Percentiles rank a stretch among this genome's conserved stretches.
These are phyloP conservation scores for Pentalonia nigronervosa DNA, from an alignment of 1,140 invertebrate species.

Conservation along the genomic window DNA sequence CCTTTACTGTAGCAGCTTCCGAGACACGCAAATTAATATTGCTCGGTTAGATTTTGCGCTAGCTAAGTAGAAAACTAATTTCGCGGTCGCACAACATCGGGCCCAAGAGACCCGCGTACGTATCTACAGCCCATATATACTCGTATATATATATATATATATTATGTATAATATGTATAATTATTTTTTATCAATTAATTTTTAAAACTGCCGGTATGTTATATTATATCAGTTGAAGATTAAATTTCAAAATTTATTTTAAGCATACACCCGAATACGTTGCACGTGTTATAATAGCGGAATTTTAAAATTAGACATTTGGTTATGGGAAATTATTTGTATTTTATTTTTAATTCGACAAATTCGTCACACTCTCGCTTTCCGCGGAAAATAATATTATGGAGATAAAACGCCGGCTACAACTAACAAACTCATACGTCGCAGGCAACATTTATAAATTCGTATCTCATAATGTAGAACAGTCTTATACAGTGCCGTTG, in stretches of 20 bases:
- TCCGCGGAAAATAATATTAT: too few relatives aligned
- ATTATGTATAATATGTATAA: neutral
- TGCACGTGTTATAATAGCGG: too few relatives aligned
- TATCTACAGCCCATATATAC: neutral
- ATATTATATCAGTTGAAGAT: too few relatives aligned
- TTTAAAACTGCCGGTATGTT: neutral
- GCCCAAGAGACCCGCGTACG: neutral
- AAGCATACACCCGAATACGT: neutral
- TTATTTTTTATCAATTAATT: neutral
- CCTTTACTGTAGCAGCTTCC: neutral
- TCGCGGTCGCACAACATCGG: neutral
- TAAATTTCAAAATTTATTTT: neutral
- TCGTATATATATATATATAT: too few relatives aligned
- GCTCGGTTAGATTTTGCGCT: neutral
- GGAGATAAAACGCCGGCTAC: neutral
- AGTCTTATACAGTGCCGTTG: neutral
- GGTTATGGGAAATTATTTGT: neutral
- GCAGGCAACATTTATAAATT: neutral
- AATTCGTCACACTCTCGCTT: neutral
- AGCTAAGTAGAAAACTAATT: neutral
- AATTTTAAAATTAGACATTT: too few relatives aligned
- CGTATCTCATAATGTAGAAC: neutral
- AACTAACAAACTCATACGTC: neutral
- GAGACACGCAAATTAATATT: conserved; percentile 21
- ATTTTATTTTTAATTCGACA: neutral